Evolutionary conservation across 2,888 invertebrate species (phyloP).

Genomic region (Neoascia interrupta): DNA sequence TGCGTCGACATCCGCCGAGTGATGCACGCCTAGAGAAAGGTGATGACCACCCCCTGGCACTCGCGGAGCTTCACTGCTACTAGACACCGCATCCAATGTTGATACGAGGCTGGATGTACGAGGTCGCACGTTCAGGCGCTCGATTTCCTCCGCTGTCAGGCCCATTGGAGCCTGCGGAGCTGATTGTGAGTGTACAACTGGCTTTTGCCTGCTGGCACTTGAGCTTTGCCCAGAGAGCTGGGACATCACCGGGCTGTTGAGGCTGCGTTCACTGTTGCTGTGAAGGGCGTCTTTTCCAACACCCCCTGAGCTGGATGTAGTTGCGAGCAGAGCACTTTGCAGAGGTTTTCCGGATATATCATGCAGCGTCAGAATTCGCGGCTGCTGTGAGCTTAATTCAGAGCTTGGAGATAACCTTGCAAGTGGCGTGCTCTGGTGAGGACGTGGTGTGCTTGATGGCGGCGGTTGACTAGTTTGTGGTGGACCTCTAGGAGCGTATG

Average conservation of each 20-base stretch:
- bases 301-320: conserved; percentile 92
- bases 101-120: conserved; percentile 94
- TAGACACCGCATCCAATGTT: conserved; percentile 95
- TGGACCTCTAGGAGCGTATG: conserved; percentile 87
- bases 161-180: conserved; percentile 89
- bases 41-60: conserved; percentile 85
- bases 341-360: conserved; percentile 96
- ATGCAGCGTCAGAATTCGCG: conserved; percentile 93
- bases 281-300: conserved; percentile 93
- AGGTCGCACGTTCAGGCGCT: conserved; percentile 92
- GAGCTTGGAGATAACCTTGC: conserved; percentile 95
- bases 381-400: conserved; percentile 94
- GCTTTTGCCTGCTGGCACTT: conserved; percentile 87
- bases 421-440: conserved; percentile 93
- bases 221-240: conserved; percentile 93
- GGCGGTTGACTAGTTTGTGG: conserved; percentile 86
- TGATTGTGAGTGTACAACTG: conserved; percentile 85
- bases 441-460: conserved; percentile 84
- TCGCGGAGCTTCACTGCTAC: conserved; percentile 90
- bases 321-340: conserved; percentile 92
- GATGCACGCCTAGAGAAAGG: conserved; percentile 86
- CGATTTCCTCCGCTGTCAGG: conserved; percentile 95
- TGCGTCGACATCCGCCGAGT: conserved; percentile 86
- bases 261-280: conserved; percentile 93
- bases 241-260: conserved; percentile 96